Evolutionary conservation across 2,797 vertebrate species (phyloP).

Genomic region (Ibycter americanus): DNA sequence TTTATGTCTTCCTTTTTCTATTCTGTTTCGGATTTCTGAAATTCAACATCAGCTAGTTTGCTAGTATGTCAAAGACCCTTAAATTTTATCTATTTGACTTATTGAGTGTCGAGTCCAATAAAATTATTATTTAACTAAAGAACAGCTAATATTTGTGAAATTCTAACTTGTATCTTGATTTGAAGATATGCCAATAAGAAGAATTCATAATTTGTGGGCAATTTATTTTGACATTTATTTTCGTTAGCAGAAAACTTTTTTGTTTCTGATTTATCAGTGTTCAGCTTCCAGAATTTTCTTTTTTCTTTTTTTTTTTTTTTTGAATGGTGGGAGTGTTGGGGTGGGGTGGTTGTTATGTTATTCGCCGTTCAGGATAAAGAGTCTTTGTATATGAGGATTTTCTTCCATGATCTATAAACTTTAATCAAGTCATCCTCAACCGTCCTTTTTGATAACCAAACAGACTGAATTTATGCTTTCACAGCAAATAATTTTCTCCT

Average conservation of each 20-base stretch:
- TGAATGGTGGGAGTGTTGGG: background rate
- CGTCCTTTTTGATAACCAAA: background rate
- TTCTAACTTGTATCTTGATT: background rate
- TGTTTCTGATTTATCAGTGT: background rate
- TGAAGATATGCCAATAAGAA: background rate
- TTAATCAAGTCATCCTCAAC: background rate
- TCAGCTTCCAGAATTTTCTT: background rate
- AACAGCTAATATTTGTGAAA: background rate
- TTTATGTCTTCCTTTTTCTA: background rate
- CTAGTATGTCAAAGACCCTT: background rate
- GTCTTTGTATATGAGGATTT: background rate
- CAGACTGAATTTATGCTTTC: background rate
- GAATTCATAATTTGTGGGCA: background rate
- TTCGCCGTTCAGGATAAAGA: background rate
- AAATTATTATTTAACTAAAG: background rate
- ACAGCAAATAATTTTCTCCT: background rate
- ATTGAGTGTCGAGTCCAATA: background rate
- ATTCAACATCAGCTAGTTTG: background rate
- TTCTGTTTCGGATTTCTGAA: slow-evolving; percentile 11
- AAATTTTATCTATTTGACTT: background rate
- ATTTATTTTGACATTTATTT: background rate
- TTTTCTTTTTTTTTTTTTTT: background rate
- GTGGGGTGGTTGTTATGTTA: background rate
- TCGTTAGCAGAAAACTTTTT: background rate
- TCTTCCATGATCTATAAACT: background rate